Base-by-base conservation (phyloP, 2,113 vertebrate genomes). In the Eurypyga helias region DNA sequence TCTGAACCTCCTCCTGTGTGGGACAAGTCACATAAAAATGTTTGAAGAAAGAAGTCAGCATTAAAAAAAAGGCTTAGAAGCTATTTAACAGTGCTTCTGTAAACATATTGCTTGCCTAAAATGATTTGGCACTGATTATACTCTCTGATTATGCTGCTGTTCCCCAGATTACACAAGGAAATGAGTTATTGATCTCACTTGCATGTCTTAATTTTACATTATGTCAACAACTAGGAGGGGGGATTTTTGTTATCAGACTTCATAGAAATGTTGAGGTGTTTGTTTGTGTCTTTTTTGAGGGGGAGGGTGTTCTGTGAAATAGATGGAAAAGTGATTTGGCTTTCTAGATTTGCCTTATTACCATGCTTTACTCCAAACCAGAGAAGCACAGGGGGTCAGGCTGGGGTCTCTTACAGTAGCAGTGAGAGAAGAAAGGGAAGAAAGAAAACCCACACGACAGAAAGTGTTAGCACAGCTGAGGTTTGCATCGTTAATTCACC, bases 171-270 rank as follows among this genome's bases (percentile, higher is more conserved):
- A 57, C 28, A 65, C 83, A 88, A 78, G 65, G 36, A 90, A 85
- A 92, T 80, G 60, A 89, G 71, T 86, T 97, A 83, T 83, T 91
- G 71, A 76, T 95, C 72, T 90, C 80, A 49, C 15, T 85, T 94
- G 67, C 19, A 64, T 76, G 13, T 64, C 81, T 91, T 89, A 71
- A 91, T 94, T 75, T 83, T 90, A 61, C 81, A 16, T 61, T 90
- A 9, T 62, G 82, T 66, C 67, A 89, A 66, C 46, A 95, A 13
- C 31, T 43, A 11, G 29, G 48, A 64, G 43, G 16, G 48, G 26
- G 15, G 41, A 54, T 43, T 85, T 79, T 89, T 81, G 11, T 69
- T 77, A 38, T 13, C 18, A 64, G 34, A 41, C 26, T 34, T 65
- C n/a, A 31, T 13, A 70, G 46, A 69, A 48, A 64, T 81, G 41